A percentile compares a stretch with the other conserved stretches of the same genome.
These are phyloP conservation scores for Macroramphosus scolopax DNA, from an alignment of 2,797 vertebrate genomes.

Conservation along the genomic window DNA sequence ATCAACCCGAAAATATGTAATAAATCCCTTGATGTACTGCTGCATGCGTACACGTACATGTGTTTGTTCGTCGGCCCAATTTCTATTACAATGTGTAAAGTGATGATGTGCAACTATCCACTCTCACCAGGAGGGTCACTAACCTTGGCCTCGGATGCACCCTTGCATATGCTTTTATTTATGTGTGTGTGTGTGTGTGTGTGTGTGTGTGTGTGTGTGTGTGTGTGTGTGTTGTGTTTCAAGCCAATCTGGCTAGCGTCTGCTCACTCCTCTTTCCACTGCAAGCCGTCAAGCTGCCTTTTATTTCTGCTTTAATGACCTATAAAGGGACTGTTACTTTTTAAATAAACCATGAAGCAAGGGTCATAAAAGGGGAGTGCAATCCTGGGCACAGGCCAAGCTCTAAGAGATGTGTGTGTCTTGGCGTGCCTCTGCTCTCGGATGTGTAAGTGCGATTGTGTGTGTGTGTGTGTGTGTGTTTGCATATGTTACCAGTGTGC, in stretches of 20 bases:
- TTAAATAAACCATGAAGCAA: conserved; percentile 84
- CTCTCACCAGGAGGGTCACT: conserved; percentile 42
- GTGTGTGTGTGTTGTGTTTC: too few relatives aligned
- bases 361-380: conserved; percentile 76
- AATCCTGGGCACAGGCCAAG: conserved; percentile 73
- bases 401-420: conserved; percentile 46
- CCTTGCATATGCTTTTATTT: conserved; percentile 33
- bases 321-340: conserved; percentile 83
- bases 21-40: conserved; percentile 7
- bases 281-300: conserved; percentile 70
- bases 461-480: conserved; percentile 26
- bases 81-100: conserved; percentile 50
- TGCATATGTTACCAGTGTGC: conserved; percentile 41
- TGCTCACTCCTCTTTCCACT: conserved; percentile 61
- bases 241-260: conserved; percentile 65
- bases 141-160: conserved; percentile 60
- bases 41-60: neutral
- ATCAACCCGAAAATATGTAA: conserved; percentile 1
- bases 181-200: conserved; percentile 11
- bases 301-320: conserved; percentile 80
- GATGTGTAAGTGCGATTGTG: conserved; percentile 11
- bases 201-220: conserved; percentile 28
- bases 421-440: conserved; percentile 19
- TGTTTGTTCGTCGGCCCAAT: too few relatives aligned
- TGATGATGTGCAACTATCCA: conserved; percentile 38